Evolutionary conservation across 2,113 vertebrate genomes (phyloP), one percentile per base, ranked within the genome.

Genomic region (Podiceps cristatus): DNA sequence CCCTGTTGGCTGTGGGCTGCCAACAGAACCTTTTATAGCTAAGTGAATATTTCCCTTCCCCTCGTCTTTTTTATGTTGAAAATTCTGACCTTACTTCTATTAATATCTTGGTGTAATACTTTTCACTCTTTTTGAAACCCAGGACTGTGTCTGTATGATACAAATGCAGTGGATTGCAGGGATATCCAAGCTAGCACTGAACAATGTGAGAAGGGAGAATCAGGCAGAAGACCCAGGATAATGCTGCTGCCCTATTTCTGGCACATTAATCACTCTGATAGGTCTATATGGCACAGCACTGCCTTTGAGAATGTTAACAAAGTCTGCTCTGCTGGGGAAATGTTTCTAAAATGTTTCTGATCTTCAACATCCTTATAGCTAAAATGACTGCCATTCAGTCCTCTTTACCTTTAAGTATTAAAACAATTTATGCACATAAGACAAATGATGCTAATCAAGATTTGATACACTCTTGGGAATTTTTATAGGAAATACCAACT

Each of bases 191-290:
- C 55, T 25, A 69, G 35, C 24, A 77, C 59, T 84, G 71, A 92
- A 83, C 27, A 73, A 60, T 4, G 28, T 72, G 67, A 86, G 18
- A 83, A 58, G 49, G 29, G 13, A 88, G 67, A 80, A 66, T 53
- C 27, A 77, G 59, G 72, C 20, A 76, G 60, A 88, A 68, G 86
- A 77, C 13, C 10, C 50, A 42, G 49, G 33, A 37, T 58, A 69
- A 88, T 31, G 75, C 75, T 92, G n/a, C 50, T 83, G 68, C 55
- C 83, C 93, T 84, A 88, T 80, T 96, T 86, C 83, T 86, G 79
- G 75, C 18, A 77, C 63, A 86, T 74, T 84, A 80, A 86, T 88
- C 63, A 55, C 55, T 45, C n/a, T 42, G 67, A 45, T 37, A 63
- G 17, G 31, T 42, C 75, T 86, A 11, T 45, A 69, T 29, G 35